These are phyloP conservation scores for Dynastes hyllus DNA, from an alignment of 2,888 invertebrate genomes.

Conservation along the genomic window DNA sequence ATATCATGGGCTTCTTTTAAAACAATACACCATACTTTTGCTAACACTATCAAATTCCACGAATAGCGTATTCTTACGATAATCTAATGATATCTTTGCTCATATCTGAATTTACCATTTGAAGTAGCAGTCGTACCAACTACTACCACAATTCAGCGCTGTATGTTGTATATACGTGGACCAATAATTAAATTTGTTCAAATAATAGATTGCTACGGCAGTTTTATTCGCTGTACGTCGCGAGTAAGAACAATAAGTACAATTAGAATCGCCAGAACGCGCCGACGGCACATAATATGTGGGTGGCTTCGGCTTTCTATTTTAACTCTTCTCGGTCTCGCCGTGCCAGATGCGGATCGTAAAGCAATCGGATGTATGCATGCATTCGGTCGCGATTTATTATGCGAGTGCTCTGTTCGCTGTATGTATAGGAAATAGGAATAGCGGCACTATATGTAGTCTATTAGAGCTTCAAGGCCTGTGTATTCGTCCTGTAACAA, in stretches of 20 bases:
- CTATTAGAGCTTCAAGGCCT: not conserved
- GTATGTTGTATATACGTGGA: not conserved
- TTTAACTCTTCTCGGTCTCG: conserved; percentile 21
- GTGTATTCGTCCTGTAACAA: too few relatives aligned
- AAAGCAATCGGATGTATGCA: conserved; percentile 46
- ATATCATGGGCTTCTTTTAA: too few relatives aligned
- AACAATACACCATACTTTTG: too few relatives aligned
- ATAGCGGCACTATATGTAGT: not conserved
- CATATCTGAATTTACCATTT: too few relatives aligned
- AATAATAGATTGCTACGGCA: conserved; percentile 2
- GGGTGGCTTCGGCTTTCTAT: conserved; percentile 41
- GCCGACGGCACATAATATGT: conserved; percentile 16
- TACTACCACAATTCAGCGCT: not conserved
- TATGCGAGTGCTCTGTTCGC: not conserved
- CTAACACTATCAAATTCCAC: too few relatives aligned
- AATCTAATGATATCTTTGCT: too few relatives aligned
- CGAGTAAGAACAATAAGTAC: conserved; percentile 20
- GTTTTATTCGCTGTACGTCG: not conserved
- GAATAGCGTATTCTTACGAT: too few relatives aligned
- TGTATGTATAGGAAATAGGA: too few relatives aligned
- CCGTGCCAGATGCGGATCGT: conserved; percentile 45
- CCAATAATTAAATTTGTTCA: conserved; percentile 14
- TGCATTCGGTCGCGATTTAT: conserved; percentile 30
- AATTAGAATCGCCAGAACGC: conserved; percentile 19
- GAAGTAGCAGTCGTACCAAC: not conserved